Percentiles rank a stretch among this genome's conserved stretches.
phyloP scores from a whole-genome alignment of 2,113 vertebrate species.

The Serilophus lunatus region DNA sequence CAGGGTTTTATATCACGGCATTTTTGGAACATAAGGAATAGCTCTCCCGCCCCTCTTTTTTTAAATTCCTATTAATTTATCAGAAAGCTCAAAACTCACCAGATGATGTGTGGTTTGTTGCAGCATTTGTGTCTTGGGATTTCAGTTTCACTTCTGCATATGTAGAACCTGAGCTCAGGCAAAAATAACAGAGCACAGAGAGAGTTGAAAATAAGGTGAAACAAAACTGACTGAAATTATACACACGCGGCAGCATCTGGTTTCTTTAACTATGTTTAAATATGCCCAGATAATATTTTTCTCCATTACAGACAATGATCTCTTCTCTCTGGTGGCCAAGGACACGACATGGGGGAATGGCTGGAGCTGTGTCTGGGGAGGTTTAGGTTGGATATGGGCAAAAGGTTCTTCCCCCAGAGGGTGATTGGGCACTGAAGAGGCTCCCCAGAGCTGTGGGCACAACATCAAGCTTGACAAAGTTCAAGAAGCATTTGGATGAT shows the following conservation, averaged over 20 bases:
- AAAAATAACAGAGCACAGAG: not conserved
- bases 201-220: not conserved
- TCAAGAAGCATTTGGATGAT: accelerated
- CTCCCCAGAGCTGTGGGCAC: not conserved
- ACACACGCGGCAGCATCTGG: not conserved
- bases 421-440: not conserved
- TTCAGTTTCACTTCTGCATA: not conserved
- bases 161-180: not conserved
- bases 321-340: not conserved
- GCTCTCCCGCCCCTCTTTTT: not conserved
- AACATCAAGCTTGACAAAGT: not conserved
- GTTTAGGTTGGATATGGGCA: accelerated
- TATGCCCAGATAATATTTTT: not conserved
- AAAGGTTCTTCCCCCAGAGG: no score
- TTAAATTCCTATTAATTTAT: not conserved
- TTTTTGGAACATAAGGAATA: not conserved
- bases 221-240: not conserved
- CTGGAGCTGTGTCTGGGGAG: not conserved
- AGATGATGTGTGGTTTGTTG: not conserved
- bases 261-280: not conserved
- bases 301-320: not conserved
- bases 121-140: not conserved
- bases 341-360: accelerated
- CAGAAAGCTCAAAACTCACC: not conserved
- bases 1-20: no score